Evolutionary conservation across 2,888 invertebrate genomes (phyloP).

Genomic region (Drosophila gaucha): DNA sequence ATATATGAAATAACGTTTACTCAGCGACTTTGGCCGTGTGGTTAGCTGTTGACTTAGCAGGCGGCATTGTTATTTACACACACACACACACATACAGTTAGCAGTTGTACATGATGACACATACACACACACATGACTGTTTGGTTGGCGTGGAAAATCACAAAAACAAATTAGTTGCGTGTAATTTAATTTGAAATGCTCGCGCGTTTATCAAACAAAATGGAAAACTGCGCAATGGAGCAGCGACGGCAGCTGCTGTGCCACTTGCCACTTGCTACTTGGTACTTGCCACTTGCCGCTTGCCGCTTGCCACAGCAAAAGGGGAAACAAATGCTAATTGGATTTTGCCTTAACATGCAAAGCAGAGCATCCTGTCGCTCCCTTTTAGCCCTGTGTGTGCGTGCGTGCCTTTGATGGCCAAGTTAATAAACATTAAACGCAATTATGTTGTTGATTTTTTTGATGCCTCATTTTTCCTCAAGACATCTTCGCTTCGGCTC

Average conservation of each 20-base stretch:
- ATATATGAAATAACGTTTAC: constrained; percentile 44
- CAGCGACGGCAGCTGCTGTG: constrained; percentile 15
- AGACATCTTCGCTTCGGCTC: constrained; percentile 28
- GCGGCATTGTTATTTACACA: constrained; percentile 36
- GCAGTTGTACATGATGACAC: constrained; percentile 12
- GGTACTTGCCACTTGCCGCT: constrained; percentile 3
- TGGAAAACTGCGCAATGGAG: constrained; percentile 67
- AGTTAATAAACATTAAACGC: constrained; percentile 77
- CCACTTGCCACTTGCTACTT: constrained; percentile 16
- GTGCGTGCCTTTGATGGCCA: constrained; percentile 61
- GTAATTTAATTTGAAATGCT: constrained; percentile 76
- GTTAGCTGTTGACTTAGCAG: constrained; percentile 52
- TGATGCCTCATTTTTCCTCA: constrained; percentile 41
- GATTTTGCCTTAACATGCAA: constrained; percentile 67
- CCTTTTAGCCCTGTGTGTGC: constrained; percentile 12
- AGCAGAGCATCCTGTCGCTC: constrained; percentile 14
- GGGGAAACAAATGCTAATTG: constrained; percentile 71
- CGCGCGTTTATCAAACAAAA: constrained; percentile 76
- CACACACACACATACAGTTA: constrained; percentile 19
- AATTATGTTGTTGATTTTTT: constrained; percentile 68
- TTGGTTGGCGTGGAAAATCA: constrained; percentile 57
- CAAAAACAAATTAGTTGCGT: constrained; percentile 77
- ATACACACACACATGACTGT: constrained; percentile 15
- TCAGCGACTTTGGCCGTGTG: constrained; percentile 43
- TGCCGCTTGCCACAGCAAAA: constrained; percentile 26